A percentile compares a stretch with the other conserved stretches of the same genome.
Conservation (phyloP, 1,140 invertebrate genomes). For the Leptinotarsa defecta region DNA sequence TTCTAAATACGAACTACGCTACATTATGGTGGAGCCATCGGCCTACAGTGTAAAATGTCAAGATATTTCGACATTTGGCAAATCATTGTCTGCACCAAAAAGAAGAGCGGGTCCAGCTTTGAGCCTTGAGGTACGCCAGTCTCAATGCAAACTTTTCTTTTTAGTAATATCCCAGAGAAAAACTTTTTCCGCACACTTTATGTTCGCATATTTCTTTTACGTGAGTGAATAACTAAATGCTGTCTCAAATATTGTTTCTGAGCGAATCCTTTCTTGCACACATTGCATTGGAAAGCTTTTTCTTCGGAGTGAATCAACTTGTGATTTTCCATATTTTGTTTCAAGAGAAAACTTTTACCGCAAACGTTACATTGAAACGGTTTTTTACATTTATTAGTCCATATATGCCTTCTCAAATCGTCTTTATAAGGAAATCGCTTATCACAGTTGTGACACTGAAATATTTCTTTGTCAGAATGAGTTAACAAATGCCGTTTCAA, state of each 20-base stretch:
- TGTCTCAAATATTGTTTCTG: background rate
- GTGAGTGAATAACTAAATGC: background rate
- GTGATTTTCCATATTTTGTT: background rate
- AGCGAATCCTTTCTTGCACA: background rate
- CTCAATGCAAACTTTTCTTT: too few relatives aligned
- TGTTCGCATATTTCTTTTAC: background rate
- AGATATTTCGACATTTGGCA: too few relatives aligned
- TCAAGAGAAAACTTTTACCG: background rate
- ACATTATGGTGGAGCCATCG: too few relatives aligned
- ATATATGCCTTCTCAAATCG: background rate
- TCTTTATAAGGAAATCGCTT: background rate
- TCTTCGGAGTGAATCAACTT: background rate
- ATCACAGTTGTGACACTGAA: background rate
- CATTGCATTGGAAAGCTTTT: background rate
- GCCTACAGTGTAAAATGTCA: too few relatives aligned
- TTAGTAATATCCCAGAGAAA: too few relatives aligned
- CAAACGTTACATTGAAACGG: background rate
- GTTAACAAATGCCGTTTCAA: background rate
- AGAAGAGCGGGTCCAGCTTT: too few relatives aligned
- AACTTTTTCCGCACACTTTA: too few relatives aligned
- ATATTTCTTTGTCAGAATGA: background rate
- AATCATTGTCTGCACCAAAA: too few relatives aligned
- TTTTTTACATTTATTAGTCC: background rate
- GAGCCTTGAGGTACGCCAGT: too few relatives aligned
- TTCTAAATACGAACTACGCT: too few relatives aligned